Conservation (phyloP, 2,797 vertebrate species). For the Squalus acanthias region DNA sequence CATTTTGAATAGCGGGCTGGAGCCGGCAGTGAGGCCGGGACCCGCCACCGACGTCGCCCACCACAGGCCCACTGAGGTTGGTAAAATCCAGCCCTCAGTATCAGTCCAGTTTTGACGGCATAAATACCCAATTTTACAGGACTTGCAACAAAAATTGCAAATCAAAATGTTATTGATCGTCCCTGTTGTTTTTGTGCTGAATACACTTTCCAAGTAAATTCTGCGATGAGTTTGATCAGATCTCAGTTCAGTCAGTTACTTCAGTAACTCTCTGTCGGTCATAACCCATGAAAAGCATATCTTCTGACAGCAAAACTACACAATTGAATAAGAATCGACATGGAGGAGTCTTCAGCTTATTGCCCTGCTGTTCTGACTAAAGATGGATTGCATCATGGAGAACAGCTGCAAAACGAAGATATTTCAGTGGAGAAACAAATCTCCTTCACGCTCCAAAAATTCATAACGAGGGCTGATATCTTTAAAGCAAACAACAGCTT, state of each 20-base stretch:
- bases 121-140: background rate
- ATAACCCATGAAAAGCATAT: background rate
- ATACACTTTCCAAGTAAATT: background rate
- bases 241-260: background rate
- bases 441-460: constrained; percentile 8
- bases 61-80: too few relatives aligned
- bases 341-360: background rate
- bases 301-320: background rate
- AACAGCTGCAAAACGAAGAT: constrained; percentile 29
- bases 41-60: too few relatives aligned
- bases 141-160: background rate
- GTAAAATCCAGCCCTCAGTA: background rate
- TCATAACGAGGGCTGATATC: background rate
- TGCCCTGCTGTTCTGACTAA: background rate
- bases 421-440: constrained; percentile 18
- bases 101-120: background rate
- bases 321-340: background rate
- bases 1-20: too few relatives aligned
- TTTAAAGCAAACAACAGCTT: constrained; percentile 29
- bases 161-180: background rate
- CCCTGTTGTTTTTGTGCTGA: background rate
- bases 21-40: too few relatives aligned
- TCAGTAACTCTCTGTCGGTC: background rate
- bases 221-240: background rate
- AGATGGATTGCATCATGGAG: background rate